A percentile compares a stretch with the other conserved stretches of the same genome.
phyloP scores from a whole-genome alignment of 2,113 vertebrate species.

The Felis catus region F.catus_Fca126_mat1.0 CM031418.1:92768501-92769000 shows the following conservation, averaged over 20 bases:
- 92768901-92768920: not conserved
- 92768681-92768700: not conserved
- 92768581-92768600: not conserved
- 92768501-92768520: not conserved
- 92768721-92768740: not conserved
- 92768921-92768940: not conserved
- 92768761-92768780: not conserved
- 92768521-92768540: not conserved
- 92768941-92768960: not conserved
- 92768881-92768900: rapidly evolving
- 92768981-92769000: not conserved
- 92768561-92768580: not conserved
- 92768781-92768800: not conserved
- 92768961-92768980: conserved; percentile 3
- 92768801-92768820: not conserved
- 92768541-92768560: not conserved
- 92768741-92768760: not conserved
- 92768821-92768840: rapidly evolving
- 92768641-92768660: not conserved
- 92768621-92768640: not conserved
- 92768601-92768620: not conserved
- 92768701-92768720: not conserved
- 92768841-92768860: rapidly evolving
- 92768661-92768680: not conserved
- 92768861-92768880: not conserved